Evolutionary conservation across 2,113 vertebrate genomes (phyloP), one percentile per base, ranked within the genome.

Genomic region (Haplotaxodon microlepis): DNA sequence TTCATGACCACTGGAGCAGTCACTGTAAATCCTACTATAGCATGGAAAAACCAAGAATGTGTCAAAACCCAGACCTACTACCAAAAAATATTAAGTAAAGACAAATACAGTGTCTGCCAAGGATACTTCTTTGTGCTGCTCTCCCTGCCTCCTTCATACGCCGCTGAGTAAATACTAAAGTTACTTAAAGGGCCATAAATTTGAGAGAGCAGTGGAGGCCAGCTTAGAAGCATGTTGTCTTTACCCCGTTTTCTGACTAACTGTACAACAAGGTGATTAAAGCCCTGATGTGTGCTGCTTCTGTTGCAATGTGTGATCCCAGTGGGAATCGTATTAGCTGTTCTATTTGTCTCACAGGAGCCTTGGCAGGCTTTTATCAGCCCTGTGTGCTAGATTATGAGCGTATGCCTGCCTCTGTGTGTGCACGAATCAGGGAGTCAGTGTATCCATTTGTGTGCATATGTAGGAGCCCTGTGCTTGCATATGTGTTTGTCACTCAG

Each of bases 51-150:
- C 81, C 92, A 93, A 93, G 93, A 95, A 94, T 94, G 90, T 93
- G 95, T 95, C 94, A 14, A 94, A 91, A 87, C 19, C 61, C 82
- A 88, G 93, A 86, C 84, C 84, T 57, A 54, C 80, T 57, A 86
- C 91, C 95, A 91, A 93, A 95, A 94, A 95, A 92, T 94, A 93
- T 95, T 92, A 93, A 87, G 91, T 87, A 88, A 94, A 92, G 90
- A 92, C 73, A 92, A 94, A 94, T 92, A 94, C 45, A 21, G 45
- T 13, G 82, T 51, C 83, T 90, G 95, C 93, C 94, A 95, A 93
- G 71, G 63, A 93, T 88, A 89, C 81, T 87, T 86, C 88, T 89
- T 53, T 14, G 85, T 85, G 54, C 83, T 90, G 84, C 84, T 91
- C 71, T 90, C 91, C 86, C 87, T 85, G 76, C 89, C 90, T 91